phyloP scores from a whole-genome alignment of 2,888 invertebrate genomes.

The Epistrophella euchroma region DNA sequence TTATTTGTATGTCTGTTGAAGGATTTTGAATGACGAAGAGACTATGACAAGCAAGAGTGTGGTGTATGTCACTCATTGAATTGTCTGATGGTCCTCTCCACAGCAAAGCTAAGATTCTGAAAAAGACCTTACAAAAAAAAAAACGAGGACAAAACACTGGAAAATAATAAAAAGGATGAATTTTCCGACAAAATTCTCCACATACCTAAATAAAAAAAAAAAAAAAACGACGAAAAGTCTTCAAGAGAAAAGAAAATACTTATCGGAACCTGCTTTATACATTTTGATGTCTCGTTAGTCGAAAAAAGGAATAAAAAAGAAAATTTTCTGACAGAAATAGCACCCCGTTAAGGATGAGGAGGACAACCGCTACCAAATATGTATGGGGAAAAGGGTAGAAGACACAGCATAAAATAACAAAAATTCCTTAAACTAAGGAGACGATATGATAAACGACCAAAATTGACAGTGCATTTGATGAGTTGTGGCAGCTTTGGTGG shows the following conservation, averaged over 20 bases:
- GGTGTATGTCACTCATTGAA: conserved; percentile 49
- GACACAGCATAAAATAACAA: conserved; percentile 11
- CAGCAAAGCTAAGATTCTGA: conserved; percentile 46
- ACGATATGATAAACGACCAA: conserved; percentile 65
- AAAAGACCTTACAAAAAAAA: conserved; percentile 31
- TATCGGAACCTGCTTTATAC: conserved; percentile 52
- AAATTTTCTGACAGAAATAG: conserved; percentile 37
- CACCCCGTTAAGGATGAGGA: conserved; percentile 13
- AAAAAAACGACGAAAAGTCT: conserved; percentile 15
- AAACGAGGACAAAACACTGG: conserved; percentile 34
- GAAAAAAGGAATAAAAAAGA: conserved; percentile 17
- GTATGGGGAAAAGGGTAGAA: neutral
- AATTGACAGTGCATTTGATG: conserved; percentile 59
- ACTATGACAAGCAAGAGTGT: conserved; percentile 33
- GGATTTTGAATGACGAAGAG: conserved; percentile 50
- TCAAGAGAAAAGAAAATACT: conserved; percentile 43
- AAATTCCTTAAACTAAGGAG: conserved; percentile 57
- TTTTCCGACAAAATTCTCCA: conserved; percentile 37
- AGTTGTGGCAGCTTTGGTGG: neutral
- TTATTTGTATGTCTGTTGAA: conserved; percentile 44
- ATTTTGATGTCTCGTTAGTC: conserved; percentile 63
- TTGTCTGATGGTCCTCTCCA: conserved; percentile 48
- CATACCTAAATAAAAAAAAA: conserved; percentile 7
- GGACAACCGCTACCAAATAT: conserved; percentile 21
- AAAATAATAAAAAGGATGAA: conserved; percentile 50